phyloP scores from a whole-genome alignment of 2,113 vertebrate genomes.

The Neolamprologus kungweensis region DNA sequence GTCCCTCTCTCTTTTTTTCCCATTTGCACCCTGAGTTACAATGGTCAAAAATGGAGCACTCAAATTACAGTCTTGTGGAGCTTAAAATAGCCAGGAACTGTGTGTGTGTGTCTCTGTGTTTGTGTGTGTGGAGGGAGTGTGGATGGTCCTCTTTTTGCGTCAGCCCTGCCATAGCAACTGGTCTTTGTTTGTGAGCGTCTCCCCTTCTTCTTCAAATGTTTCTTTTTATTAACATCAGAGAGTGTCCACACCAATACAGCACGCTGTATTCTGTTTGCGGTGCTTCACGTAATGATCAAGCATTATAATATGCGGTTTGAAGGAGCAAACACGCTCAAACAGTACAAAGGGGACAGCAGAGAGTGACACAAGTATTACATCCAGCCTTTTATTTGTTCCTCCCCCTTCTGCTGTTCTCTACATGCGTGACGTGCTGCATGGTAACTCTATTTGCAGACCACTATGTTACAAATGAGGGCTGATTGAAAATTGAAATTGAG shows the following conservation, averaged over 20 bases:
- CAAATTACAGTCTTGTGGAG: conserved; percentile 50
- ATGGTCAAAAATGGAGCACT: conserved; percentile 29
- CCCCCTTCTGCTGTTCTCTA: background rate
- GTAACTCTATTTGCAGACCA: background rate
- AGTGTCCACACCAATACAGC: background rate
- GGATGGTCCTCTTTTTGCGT: conserved; percentile 37
- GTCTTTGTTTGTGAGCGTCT: conserved; percentile 39
- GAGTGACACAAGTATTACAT: background rate
- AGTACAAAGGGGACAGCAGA: background rate
- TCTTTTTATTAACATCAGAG: conserved; percentile 60
- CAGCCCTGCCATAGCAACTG: conserved; percentile 68
- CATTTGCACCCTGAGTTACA: conserved; percentile 13
- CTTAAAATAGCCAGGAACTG: conserved; percentile 63
- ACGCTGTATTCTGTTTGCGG: conserved; percentile 37
- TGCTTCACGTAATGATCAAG: background rate
- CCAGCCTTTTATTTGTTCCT: background rate
- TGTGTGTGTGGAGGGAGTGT: background rate
- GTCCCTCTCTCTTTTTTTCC: background rate
- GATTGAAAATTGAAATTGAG: conserved; percentile 26
- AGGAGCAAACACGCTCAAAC: background rate
- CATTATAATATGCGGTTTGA: background rate
- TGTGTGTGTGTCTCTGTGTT: background rate
- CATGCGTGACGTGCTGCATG: background rate
- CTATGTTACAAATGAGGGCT: background rate
- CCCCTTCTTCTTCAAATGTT: conserved; percentile 55